Evolutionary conservation across 2,797 vertebrate species (phyloP).

Genomic region (Fringilla coelebs): DNA sequence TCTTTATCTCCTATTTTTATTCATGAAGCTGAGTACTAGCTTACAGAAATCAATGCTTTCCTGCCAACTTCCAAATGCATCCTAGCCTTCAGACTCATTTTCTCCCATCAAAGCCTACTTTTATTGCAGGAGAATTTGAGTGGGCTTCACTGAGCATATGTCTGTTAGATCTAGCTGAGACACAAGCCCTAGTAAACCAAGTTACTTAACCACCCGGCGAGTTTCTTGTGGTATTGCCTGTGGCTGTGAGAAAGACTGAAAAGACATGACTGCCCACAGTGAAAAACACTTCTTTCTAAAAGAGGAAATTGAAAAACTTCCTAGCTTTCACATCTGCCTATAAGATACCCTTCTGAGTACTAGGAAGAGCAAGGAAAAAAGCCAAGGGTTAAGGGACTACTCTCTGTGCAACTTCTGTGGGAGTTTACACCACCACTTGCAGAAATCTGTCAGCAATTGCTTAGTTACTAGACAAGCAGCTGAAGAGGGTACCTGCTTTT

Average conservation of each 20-base stretch:
- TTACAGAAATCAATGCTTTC: background rate
- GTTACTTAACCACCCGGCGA: conserved; percentile 34
- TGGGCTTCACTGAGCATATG: background rate
- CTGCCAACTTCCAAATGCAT: background rate
- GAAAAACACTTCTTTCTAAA: conserved; percentile 59
- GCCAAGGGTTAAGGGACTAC: conserved; percentile 27
- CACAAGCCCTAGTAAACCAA: background rate
- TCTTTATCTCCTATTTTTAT: background rate
- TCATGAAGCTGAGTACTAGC: background rate
- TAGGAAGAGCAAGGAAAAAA: conserved; percentile 21
- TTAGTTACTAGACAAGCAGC: background rate
- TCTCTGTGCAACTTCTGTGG: background rate
- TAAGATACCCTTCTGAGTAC: conserved; percentile 61
- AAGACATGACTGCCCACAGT: conserved; percentile 31
- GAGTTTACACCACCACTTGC: background rate
- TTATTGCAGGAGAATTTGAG: background rate
- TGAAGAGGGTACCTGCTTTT: background rate
- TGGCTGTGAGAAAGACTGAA: conserved; percentile 63
- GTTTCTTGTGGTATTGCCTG: conserved; percentile 20
- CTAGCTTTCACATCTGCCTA: conserved; percentile 69
- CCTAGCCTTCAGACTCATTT: background rate
- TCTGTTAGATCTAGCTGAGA: background rate
- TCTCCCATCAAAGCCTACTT: background rate
- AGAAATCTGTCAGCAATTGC: background rate
- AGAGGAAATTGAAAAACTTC: conserved; percentile 63